Base-by-base conservation (phyloP, 2,113 vertebrate species). In the Corythornis madagascariensis region DNA sequence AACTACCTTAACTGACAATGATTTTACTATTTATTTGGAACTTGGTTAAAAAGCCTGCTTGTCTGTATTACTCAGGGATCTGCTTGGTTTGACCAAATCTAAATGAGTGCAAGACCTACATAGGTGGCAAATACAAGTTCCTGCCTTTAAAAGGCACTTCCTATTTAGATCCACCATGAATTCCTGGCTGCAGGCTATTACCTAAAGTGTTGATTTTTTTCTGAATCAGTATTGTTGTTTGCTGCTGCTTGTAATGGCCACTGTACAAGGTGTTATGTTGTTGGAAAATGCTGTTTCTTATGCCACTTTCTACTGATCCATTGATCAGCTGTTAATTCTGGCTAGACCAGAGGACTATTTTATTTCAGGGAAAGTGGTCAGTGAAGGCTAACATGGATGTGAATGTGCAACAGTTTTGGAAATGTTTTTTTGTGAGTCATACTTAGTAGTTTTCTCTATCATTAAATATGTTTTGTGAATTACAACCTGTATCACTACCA, bases 1-100 rank as follows among this genome's bases (percentile, higher is more conserved):
- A 65, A 52, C 86, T 73, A 87, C 64, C 66, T 95, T 97, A 40
- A 71, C 52, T 87, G 60, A 90, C 57, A 89, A 63, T 90, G 35
- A 72, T 66, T 97, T 93, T 92, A 16, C 47, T 91, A 92, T 96
- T 93, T 91, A 90, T 94, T 86, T 93, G 69, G 73, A 87, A 86
- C 66, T 55, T 67, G 89, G 48, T 87, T 90, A 83, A 87, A 75
- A 91, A 94, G 93, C 96, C 92, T 96, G 94, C 92, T 90, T 93
- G 93, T 92, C 29, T 69, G 11, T 53, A 4, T 60, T 86, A 75
- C 89, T 96, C 76, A 84, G 95, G 92, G 93, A 87, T 82, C n/a
- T 73, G 86, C 50, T 87, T 82, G 73, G 38, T 91, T 91, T 89
- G 75, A 92, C 55, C 56, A 80, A 92, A 71, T 71, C 71, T 76